Evolutionary conservation across 2,888 invertebrate genomes (phyloP), one percentile per base, ranked within the genome.

Genomic region (Lasioglossum marginatum): DNA sequence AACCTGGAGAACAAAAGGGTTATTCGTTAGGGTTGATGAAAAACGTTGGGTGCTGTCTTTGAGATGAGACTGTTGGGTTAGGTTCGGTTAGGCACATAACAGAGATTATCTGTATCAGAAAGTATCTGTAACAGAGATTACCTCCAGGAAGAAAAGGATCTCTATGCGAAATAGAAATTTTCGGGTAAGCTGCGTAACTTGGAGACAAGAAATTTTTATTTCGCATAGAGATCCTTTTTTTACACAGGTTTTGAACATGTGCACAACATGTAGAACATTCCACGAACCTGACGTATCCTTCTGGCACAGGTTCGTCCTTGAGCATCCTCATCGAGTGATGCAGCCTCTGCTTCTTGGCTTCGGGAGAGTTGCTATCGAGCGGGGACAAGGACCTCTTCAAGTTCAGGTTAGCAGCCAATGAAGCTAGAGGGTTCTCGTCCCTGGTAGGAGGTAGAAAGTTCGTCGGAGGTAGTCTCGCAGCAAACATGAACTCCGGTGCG

Each of bases 301-400:
- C 97, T 8, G 98, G 98, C 19, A 98, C 98, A 0, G 98, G 98
- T 93, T 98, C 98, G 92, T 98, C 98, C 93, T 98, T 98, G 88
- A 98, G 95, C 92, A 98, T 97, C 43, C 97, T 96, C 97, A 98
- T 97, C 88, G 96, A 96, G 89, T 96, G 96, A 92, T 97, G 97
- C 76, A 97, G 96, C 79, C 97, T 94, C 37, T 96, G 96, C 91
- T 97, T 97, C 94, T 97, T 97, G 27, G 96, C 96, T 86, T 97
- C 97, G 0, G 96, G 95, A 4, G 94, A 94, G 81, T 94, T 94
- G 14, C 83, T 88, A 57, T 96, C 96, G 52, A 96, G 95, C 4
- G 96, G 96, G 66, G 96, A 96, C 84, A 96, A 85, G 37, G 96
- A 91, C 48, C 96, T 92, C 89, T 96, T 94, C 68, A 94, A 89